Evolutionary conservation across 2,888 invertebrate genomes (phyloP).

Genomic region (Caradrina clavipalpis): DNA sequence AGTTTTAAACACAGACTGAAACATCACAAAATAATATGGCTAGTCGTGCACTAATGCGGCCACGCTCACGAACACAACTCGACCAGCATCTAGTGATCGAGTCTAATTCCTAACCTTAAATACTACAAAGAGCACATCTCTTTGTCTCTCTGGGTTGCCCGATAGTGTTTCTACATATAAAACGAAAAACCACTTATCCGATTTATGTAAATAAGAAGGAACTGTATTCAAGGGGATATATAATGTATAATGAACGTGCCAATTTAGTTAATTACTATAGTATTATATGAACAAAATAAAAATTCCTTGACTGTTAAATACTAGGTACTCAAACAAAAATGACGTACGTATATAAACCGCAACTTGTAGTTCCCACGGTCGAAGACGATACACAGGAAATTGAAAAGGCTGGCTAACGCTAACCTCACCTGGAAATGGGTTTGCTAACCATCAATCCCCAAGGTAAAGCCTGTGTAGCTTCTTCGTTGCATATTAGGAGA

Average conservation of each 20-base stretch:
- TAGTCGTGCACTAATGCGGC: neutral
- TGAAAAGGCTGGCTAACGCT: neutral
- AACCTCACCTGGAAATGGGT: slow-evolving; percentile 5
- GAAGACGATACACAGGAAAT: slow-evolving; percentile 5
- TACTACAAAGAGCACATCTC: neutral
- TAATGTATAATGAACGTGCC: neutral
- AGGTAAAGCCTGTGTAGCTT: neutral
- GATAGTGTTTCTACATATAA: neutral
- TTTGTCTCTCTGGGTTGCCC: neutral
- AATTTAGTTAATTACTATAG: neutral
- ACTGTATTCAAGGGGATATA: too few species aligned
- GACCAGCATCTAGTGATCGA: neutral
- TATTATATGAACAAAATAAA: neutral
- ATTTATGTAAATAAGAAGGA: neutral
- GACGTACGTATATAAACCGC: neutral
- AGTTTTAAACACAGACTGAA: neutral
- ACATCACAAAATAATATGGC: neutral
- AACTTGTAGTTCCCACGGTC: too few species aligned
- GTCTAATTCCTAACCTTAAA: neutral
- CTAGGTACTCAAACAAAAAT: neutral
- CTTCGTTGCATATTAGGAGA: neutral
- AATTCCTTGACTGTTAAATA: too few species aligned
- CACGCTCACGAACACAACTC: neutral
- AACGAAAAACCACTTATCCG: neutral
- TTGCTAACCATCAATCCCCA: slow-evolving; percentile 2